These are phyloP conservation scores for Aplodontia rufa DNA, from an alignment of 2,113 vertebrate genomes.

Conservation along the genomic window DNA sequence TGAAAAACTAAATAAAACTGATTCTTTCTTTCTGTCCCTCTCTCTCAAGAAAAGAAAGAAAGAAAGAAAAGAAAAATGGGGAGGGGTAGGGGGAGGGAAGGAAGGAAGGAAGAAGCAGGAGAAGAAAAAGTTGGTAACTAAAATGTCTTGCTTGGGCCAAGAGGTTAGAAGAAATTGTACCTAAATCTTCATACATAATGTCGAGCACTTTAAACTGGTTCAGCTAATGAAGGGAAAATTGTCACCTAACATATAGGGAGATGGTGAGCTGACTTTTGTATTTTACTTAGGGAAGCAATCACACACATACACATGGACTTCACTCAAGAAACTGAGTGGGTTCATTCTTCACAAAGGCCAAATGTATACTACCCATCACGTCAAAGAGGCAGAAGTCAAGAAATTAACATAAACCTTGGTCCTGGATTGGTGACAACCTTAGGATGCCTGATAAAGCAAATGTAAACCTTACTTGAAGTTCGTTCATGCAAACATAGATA, in stretches of 20 bases:
- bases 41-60: too few species aligned
- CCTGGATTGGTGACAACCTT: not conserved
- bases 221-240: not conserved
- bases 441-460: constrained; percentile 29
- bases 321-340: not conserved
- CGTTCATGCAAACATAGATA: not conserved
- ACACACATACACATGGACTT: not conserved
- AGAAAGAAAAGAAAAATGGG: too few species aligned
- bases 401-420: constrained; percentile 46
- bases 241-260: not conserved
- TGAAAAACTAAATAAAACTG: too few species aligned
- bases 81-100: rapidly evolving
- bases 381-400: not conserved
- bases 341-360: not conserved
- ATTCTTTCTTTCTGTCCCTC: too few species aligned
- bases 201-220: not conserved
- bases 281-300: constrained; percentile 11
- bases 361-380: constrained; percentile 1
- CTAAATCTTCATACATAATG: not conserved
- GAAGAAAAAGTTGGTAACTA: not conserved
- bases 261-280: not conserved
- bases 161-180: not conserved
- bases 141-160: not conserved
- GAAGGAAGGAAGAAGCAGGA: rapidly evolving
- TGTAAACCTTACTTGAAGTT: constrained; percentile 28